Base-by-base conservation (phyloP, 2,888 invertebrate species). In the Portevinia maculata region DNA sequence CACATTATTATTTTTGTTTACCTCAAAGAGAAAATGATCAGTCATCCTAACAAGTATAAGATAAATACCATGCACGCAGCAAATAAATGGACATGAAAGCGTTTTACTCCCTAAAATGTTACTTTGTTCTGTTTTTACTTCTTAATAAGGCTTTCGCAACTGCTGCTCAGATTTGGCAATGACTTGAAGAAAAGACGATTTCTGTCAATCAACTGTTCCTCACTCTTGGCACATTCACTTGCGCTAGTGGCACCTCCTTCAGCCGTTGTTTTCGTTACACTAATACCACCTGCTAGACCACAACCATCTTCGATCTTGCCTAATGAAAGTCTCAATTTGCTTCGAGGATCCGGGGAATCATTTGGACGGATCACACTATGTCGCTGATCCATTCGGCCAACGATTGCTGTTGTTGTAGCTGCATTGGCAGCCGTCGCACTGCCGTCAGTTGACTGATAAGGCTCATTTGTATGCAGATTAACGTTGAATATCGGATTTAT, bases 151-250 rank as follows among this genome's bases (percentile, higher is more conserved):
- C 92, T 93, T 90, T 94, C 94, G 89, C 93, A 93, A 89, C 93
- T 93, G 87, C 94, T 93, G 90, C 93, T 94, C 91, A 94, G 92
- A 92, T 94, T 94, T 90, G 94, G 94, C 92, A 95, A 92, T 87
- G 93, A 93, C 89, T 93, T 93, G 87, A 93, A 93, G 86, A 92
- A 89, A 81, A 92, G 86, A 55, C 89, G 88, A 73, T 88, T 86
- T 52, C 87, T 87, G 55, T 87, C 87, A 53, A 88, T 86, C 60
- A 86, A 84, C 13, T 86, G 85, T 48, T 84, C 81, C 32, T 79
- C 84, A 64, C 59, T 84, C 75, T 67, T 75, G 79, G 65, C 85
- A 79, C 69, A 79, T 71, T 83, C 76, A 74, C 74, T 76, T 44
- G 85, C 64, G 52, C 76, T 73, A 24, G 79, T 67, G 39, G 75